phyloP scores from a whole-genome alignment of 92 coral and sea anemone genomes.

The Metridium senile region DNA sequence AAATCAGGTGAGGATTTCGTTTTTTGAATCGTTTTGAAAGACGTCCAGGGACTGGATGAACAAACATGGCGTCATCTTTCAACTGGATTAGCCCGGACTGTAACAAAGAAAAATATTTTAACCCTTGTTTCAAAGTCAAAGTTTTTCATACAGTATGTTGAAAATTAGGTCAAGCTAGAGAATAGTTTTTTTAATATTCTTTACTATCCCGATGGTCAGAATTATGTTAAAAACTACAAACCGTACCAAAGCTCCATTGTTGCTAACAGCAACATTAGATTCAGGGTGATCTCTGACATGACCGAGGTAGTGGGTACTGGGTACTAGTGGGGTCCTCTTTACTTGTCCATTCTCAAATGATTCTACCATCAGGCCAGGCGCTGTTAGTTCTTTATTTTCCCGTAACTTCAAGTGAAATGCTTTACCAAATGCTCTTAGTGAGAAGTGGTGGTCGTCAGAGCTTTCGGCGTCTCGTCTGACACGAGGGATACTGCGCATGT shows the following conservation, averaged over 20 bases:
- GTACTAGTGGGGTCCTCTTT: slow-evolving; percentile 49
- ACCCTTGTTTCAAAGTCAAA: no score
- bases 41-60: slow-evolving; percentile 73
- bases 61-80: slow-evolving; percentile 43
- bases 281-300: slow-evolving; percentile 79
- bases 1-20: slow-evolving; percentile 63
- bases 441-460: slow-evolving; percentile 31
- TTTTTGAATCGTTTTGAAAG: slow-evolving; percentile 54
- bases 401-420: slow-evolving; percentile 70
- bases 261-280: slow-evolving; percentile 84
- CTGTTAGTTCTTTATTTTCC: slow-evolving; percentile 62
- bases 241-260: slow-evolving; percentile 78
- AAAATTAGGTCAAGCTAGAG: no score
- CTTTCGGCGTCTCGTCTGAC: slow-evolving; percentile 44
- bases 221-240: no score
- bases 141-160: no score
- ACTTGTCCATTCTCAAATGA: slow-evolving; percentile 61
- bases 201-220: no score
- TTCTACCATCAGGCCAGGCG: slow-evolving; percentile 70
- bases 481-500: slow-evolving; percentile 42
- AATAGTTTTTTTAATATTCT: no score
- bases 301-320: slow-evolving; percentile 74
- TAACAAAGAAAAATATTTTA: no score
- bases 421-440: slow-evolving; percentile 75
- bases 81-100: slow-evolving; percentile 53